Evolutionary conservation across 2,888 invertebrate genomes (phyloP).

Genomic region (Scotopteryx bipunctaria): DNA sequence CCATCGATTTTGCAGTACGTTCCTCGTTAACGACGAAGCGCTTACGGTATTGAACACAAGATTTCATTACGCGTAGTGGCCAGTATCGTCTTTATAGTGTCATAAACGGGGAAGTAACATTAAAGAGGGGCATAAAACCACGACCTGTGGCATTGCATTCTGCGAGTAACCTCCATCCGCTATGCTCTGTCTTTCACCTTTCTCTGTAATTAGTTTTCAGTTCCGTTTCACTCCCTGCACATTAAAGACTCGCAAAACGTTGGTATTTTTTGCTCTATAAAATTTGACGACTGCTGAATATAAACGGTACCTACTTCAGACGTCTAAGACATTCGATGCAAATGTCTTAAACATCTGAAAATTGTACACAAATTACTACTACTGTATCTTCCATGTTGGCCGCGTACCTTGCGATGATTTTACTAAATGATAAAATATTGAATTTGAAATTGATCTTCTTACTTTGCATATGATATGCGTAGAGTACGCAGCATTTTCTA

Average conservation of each 20-base stretch:
- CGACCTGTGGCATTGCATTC: constrained; percentile 81
- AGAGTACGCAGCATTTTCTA: no score
- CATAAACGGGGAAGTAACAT: constrained; percentile 81
- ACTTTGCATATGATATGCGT: no score
- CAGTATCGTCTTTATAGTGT: constrained; percentile 80
- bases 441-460: no score
- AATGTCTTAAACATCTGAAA: no score
- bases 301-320: no score
- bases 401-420: no score
- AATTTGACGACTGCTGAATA: no score
- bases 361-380: no score
- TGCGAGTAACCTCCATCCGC: constrained; percentile 55
- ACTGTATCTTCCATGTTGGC: no score
- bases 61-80: constrained; percentile 83
- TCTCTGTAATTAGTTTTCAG: constrained; percentile 24
- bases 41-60: constrained; percentile 75
- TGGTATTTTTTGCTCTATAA: no score
- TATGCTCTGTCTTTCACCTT: constrained; percentile 51
- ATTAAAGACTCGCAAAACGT: background rate
- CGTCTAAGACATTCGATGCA: no score
- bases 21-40: constrained; percentile 45
- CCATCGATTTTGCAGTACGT: constrained; percentile 38
- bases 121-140: constrained; percentile 75
- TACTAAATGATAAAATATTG: no score
- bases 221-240: background rate